Conservation (phyloP, 2,888 invertebrate species). For the Chrysomela aeneicollis region DNA sequence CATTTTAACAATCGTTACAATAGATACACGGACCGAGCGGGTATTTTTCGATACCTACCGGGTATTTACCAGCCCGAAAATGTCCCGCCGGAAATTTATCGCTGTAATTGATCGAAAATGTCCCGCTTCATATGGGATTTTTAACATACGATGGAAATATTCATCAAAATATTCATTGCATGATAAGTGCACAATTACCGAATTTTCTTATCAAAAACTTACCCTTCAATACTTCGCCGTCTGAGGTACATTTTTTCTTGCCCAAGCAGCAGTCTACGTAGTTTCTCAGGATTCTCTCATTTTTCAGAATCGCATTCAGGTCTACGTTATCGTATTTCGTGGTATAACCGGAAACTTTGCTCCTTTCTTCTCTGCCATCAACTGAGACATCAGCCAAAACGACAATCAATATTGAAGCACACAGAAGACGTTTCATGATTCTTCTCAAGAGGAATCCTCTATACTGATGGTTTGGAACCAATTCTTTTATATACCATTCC, state of each 20-base stretch:
- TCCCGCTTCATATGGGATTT: no score
- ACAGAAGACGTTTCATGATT: conserved; percentile 10
- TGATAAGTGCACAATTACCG: no score
- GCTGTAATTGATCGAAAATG: no score
- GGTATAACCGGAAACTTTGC: conserved; percentile 61
- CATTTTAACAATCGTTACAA: no score
- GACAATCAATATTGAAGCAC: neutral
- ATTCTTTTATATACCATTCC: neutral
- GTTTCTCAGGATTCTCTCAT: conserved; percentile 69
- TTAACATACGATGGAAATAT: no score
- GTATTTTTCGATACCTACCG: no score
- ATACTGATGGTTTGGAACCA: conserved; percentile 1
- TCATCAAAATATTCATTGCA: no score
- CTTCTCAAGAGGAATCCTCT: neutral
- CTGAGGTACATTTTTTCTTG: conserved; percentile 71
- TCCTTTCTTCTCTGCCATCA: conserved; percentile 5
- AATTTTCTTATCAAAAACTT: no score
- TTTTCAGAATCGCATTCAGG: conserved; percentile 71
- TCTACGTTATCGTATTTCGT: conserved; percentile 75
- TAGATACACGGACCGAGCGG: no score
- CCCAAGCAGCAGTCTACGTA: conserved; percentile 74
- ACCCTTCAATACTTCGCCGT: conserved; percentile 77
- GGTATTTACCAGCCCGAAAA: no score
- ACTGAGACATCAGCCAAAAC: neutral
- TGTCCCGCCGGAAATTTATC: no score